These are phyloP conservation scores for Amphipoea oculea DNA, from an alignment of 2,888 invertebrate genomes.

Conservation along the genomic window DNA sequence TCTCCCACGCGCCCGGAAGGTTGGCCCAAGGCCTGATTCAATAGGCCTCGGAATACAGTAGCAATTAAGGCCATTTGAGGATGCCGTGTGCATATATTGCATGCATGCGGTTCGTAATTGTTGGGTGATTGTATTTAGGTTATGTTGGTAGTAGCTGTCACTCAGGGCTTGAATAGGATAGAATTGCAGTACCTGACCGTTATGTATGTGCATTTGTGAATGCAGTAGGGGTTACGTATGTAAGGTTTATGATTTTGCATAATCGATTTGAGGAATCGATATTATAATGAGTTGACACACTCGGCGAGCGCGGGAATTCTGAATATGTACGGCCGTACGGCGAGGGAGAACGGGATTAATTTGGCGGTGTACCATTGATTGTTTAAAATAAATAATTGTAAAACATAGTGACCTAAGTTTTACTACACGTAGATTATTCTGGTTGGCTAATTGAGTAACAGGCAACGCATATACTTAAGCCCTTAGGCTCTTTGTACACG, in stretches of 20 bases:
- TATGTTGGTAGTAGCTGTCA: background rate
- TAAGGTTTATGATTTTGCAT: no score
- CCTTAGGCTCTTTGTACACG: no score
- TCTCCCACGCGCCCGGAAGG: constrained; percentile 72
- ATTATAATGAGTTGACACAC: no score
- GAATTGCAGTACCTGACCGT: constrained; percentile 7
- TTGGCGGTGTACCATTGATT: no score
- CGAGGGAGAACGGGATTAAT: no score
- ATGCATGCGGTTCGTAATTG: constrained; percentile 51
- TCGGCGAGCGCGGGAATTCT: no score
- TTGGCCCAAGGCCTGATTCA: constrained; percentile 65
- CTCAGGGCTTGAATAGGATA: constrained; percentile 19
- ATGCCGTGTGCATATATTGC: constrained; percentile 41
- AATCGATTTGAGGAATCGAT: no score
- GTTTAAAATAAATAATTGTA: no score
- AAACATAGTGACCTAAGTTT: no score
- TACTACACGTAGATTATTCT: background rate
- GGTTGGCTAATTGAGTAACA: constrained; percentile 9
- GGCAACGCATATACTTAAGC: background rate
- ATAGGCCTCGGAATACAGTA: constrained; percentile 57
- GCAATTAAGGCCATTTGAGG: constrained; percentile 64
- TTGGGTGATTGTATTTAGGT: constrained; percentile 26
- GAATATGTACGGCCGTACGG: no score
- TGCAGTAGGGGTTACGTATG: background rate
- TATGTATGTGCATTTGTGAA: constrained; percentile 19